Evolutionary conservation across 2,888 invertebrate species (phyloP), one percentile per base, ranked within the genome.

Genomic region (Sminthurides aquaticus): DNA sequence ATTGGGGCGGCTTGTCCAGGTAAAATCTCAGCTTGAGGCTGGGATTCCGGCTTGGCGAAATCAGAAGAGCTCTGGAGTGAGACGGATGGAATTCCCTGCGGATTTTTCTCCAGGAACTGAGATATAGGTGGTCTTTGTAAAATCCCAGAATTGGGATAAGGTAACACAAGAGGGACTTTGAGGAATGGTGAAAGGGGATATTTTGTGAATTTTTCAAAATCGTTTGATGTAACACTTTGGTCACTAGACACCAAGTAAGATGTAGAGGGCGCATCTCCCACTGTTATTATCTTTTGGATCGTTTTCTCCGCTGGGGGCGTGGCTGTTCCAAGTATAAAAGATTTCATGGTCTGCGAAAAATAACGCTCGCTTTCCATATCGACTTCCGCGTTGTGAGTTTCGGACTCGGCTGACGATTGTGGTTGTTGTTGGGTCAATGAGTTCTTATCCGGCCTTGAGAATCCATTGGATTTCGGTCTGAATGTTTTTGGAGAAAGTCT

Each of bases 251-350:
- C 49, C 1, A 62, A 25, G 26, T 55, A n/a, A 15, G 62, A 49
- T 1, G 2, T 8, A 1, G 58, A 52, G 5, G 20, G 25, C 28
- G 22, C 22, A 26, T 64, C 64, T 26, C 58, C 49, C 20, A 64
- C 64, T 8, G 58, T 22, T 2, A 64, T 18, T n/a, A 64, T 20
- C 43, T 64, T 64, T 3, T 64, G 64, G 1, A 64, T 29, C 1
- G 58, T 58, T 25, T 58, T 57, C 15, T 64, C 64, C 43, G 52
- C 58, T 34, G 43, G 43, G 11, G 64, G 64, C 11, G 64, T 49
- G 25, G 24, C 54, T 26, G 49, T 49, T n/a, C 29, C 28, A n/a
- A 48, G 11, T 22, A 52, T 15, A 20, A 5, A 34, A 15, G 43
- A 11, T 34, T 34, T 34, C 15, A 34, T 15, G 8, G 43, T 34